Evolutionary conservation across 2,113 vertebrate species (phyloP).

Genomic region (Seriola aureovittata): DNA sequence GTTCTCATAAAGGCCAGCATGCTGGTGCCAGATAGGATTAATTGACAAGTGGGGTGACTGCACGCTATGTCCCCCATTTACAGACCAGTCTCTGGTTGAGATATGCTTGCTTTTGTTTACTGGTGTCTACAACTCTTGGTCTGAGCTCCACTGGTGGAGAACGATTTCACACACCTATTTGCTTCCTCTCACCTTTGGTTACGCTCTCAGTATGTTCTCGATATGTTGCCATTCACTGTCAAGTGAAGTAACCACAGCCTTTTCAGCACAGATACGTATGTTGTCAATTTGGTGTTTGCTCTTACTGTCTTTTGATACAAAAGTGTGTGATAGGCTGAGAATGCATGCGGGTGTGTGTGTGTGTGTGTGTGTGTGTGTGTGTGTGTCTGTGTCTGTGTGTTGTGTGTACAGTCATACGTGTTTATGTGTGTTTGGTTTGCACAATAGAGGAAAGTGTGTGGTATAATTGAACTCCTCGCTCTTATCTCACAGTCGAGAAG

Average conservation of each 20-base stretch:
- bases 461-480: slow-evolving; percentile 64
- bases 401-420: slow-evolving; percentile 19
- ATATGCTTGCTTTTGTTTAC: slow-evolving; percentile 37
- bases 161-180: not conserved
- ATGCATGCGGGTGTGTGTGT: not conserved
- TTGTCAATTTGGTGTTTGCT: slow-evolving; percentile 11
- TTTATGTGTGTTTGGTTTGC: slow-evolving; percentile 30
- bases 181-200: slow-evolving; percentile 6
- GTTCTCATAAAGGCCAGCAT: slow-evolving; percentile 83
- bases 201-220: slow-evolving; percentile 8
- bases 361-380: slow-evolving; percentile 29
- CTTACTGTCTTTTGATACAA: not conserved
- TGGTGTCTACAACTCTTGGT: slow-evolving; percentile 5
- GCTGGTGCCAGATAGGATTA: slow-evolving; percentile 80
- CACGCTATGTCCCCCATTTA: slow-evolving; percentile 59
- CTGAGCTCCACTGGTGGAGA: slow-evolving; percentile 9
- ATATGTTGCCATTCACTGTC: not conserved
- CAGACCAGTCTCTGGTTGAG: slow-evolving; percentile 24
- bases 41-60: slow-evolving; percentile 73
- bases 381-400: slow-evolving; percentile 4
- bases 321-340: slow-evolving; percentile 5
- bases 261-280: not conserved
- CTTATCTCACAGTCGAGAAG: slow-evolving; percentile 73
- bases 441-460: slow-evolving; percentile 8
- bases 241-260: slow-evolving; percentile 4